Evolutionary conservation across 1,140 invertebrate species (phyloP), one percentile per base, ranked within the genome.

Genomic region (Lasaia peninsularis): DNA sequence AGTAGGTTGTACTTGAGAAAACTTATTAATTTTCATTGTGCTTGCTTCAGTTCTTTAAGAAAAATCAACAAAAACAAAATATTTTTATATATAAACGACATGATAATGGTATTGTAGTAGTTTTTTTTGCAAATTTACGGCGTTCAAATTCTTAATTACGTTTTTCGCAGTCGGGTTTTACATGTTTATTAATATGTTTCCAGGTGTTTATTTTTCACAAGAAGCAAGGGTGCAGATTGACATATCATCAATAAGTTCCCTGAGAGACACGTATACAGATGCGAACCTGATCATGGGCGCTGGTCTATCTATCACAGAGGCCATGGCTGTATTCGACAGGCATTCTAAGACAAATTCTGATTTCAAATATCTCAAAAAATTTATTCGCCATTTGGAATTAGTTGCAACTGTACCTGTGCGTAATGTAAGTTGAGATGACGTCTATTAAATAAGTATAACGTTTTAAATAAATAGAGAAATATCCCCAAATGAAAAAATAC

Each of bases 351-450:
- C 80, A 20, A 77, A 90, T 35, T 64, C 69, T 12, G 83, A 86
- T 67, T 92, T 88, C 72, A 68, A 60, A 31, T 92, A 92, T 60
- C 78, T 90, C 34, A 59, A 66, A 2, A 69, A 87, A 50, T 78
- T 92, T 58, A 79, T 85, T 67, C 60, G 86, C 0, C 91, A 92
- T 69, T 89, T 95, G 53, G 93, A 94, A 71, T 77, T 94, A 52
- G 92, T 95, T 51, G 94, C 94, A 1, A 93, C 93, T 83, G 89
- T 94, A 4, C 91, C 94, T 12, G 92, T 95, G 2, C 89, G 94
- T 80, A 95, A 95, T 90, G 93, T 94, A 75, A 91, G 92, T 91
- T 12, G n/a, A n/a, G n/a, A n/a, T n/a, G n/a, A n/a, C n/a, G n/a
- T n/a, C n/a, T n/a, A n/a, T n/a, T n/a, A n/a, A n/a, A n/a, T n/a